Base-by-base conservation (phyloP, 1,140 invertebrate genomes). In the Aphis craccivora region DNA sequence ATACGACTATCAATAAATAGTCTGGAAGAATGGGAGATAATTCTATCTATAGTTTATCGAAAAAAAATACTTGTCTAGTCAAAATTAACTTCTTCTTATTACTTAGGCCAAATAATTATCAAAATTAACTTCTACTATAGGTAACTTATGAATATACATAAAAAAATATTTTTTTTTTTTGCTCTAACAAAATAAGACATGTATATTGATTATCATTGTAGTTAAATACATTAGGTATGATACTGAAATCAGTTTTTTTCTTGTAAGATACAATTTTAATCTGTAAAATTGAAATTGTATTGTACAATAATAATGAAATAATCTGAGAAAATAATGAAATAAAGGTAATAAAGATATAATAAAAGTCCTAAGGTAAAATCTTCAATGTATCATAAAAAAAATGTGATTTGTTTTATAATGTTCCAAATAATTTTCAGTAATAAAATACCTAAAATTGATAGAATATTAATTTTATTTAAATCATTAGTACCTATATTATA, bases 1-100 rank as follows among this genome's bases (percentile, higher is more conserved):
- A 30, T 48, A 87, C 5, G 45, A 87, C 30, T 45, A 87, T 87
- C 40, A 87, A 48, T 30, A 48, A 87, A 87, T 87, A 87, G 84
- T 87, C 23, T 45, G n/a, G 22, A 88, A 88, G n/a, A 88, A 88
- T n/a, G 48, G 48, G n/a, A 88, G 87, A 88, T 88, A 51, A 88
- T 18, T 76, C 20, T 51, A 88, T 88, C 87, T 7, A 22, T 9
- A n/a, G 1, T 53, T 76, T n/a, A 76, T n/a, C 14, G 5, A n/a
- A 88, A 48, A 87, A 88, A 88, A 88, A 88, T 7, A 88, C 14
- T 88, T 23, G 48, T 43, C 84, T 45, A 48, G 84, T 88, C 87
- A 88, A 88, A 88, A 22, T 22, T 53, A 51, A 88, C 30, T 51
- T 88, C 7, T 25, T 43, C 83, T 22, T 35, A 88, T 35, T 51